phyloP scores from a whole-genome alignment of 2,888 invertebrate genomes.

The Agrilus cyanescens region DNA sequence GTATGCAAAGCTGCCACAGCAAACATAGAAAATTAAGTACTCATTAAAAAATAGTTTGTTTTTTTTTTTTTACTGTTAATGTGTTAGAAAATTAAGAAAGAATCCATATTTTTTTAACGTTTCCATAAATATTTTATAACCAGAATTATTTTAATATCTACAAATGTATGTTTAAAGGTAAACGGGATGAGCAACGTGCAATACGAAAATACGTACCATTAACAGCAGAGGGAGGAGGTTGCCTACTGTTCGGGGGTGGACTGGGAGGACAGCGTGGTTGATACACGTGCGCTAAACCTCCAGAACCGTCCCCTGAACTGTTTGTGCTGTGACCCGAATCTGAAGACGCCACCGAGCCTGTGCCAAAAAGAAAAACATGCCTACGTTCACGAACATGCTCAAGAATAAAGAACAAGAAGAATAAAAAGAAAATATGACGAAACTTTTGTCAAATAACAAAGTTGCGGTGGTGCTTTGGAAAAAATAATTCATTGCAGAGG shows the following conservation, averaged over 20 bases:
- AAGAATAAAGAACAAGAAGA: conserved; percentile 9
- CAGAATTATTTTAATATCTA: not conserved
- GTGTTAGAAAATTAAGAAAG: too few relatives aligned
- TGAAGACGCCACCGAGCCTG: conserved; percentile 83
- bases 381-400: conserved; percentile 21
- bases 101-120: too few relatives aligned
- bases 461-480: not conserved
- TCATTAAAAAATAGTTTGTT: too few relatives aligned
- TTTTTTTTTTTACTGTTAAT: too few relatives aligned
- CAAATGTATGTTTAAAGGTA: conserved; percentile 4
- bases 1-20: conserved; percentile 7
- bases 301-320: conserved; percentile 45
- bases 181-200: not conserved
- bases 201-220: conserved; percentile 18
- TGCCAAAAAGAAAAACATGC: conserved; percentile 24
- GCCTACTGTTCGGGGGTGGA: conserved; percentile 23
- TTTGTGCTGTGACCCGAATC: conserved; percentile 80
- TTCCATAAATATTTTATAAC: conserved; percentile 1
- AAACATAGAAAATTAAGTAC: conserved; percentile 8
- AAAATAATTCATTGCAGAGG: not conserved
- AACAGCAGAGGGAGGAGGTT: conserved; percentile 32
- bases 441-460: conserved; percentile 3
- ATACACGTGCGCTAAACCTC: conserved; percentile 36
- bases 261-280: conserved; percentile 29
- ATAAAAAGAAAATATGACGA: conserved; percentile 1